Base-by-base conservation (phyloP, 1,140 invertebrate species). In the Apocrypta bakeri region DNA sequence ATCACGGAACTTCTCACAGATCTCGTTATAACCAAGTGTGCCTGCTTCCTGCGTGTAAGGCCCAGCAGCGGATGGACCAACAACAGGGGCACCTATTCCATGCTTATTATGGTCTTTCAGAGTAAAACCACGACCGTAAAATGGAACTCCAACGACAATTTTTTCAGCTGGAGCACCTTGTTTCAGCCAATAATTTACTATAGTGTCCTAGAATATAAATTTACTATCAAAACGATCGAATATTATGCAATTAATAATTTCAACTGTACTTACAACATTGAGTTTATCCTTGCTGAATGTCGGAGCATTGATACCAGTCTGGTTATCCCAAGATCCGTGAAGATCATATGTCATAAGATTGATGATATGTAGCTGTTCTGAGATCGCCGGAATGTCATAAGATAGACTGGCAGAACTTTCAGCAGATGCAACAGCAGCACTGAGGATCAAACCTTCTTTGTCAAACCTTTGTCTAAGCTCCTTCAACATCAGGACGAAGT, bases 311-410 rank as follows among this genome's bases (percentile, higher is more conserved):
- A 94, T 92, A 21, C 94, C 94, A 27, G 94, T 94, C 0, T 88
- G 37, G 3, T 24, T 12, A 79, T 95, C 94, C 93, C 94, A 94
- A 69, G 91, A 80, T 3, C 95, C 95, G 86, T 96, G 94, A 81
- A 95, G 92, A 87, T 97, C 96, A 83, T 97, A 97, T 0, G 94
- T 89, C 95, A 96, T 96, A 0, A 96, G 83, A 85, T 94, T 94
- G 17, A 96, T 93, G 14, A 93, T 90, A 86, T 96, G 94, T 31
- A 95, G 86, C 75, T 94, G 75, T 68, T 90, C 86, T 24, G 90
- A 88, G 63, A 95, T 90, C 14, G 85, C 87, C 2, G 92, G 88
- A 82, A 95, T 93, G 85, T 95, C 91, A 85, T 96, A 96, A 0
- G 95, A 95, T 29, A 88, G 80, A 7, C 90, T 88, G 1, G 95